Percentiles rank a stretch among this genome's conserved stretches.
phyloP scores from a whole-genome alignment of 2,113 vertebrate species.

The Paracanthobrama guichenoti region DNA sequence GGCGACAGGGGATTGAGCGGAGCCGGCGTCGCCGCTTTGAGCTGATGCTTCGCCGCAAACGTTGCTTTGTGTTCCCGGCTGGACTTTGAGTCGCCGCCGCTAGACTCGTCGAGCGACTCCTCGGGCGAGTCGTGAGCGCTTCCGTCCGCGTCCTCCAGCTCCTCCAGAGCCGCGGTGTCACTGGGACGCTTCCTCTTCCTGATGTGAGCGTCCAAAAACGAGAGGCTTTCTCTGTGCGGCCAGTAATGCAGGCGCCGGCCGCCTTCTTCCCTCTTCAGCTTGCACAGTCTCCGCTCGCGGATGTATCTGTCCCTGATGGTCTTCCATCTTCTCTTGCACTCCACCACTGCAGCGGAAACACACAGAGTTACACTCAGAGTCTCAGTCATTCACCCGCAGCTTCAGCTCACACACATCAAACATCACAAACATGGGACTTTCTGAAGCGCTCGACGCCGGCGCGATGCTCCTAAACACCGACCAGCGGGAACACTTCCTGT shows the following conservation, averaged over 20 bases:
- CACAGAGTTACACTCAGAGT: too few species aligned
- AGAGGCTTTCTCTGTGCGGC: slow-evolving; percentile 70
- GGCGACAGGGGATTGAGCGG: slow-evolving; percentile 56
- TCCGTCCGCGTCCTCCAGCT: slow-evolving; percentile 51
- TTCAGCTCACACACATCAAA: too few species aligned
- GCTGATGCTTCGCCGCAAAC: background rate
- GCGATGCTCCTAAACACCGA: too few species aligned
- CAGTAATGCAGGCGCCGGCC: slow-evolving; percentile 64
- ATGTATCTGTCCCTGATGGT: slow-evolving; percentile 75
- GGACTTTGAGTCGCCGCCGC: background rate
- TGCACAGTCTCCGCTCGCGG: slow-evolving; percentile 70
- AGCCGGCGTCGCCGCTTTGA: background rate
- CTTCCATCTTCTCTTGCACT: slow-evolving; percentile 75
- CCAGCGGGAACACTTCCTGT: too few species aligned
- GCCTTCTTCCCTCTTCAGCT: slow-evolving; percentile 68
- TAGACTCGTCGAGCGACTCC: slow-evolving; percentile 11
- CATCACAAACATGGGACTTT: too few species aligned
- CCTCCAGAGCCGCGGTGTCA: slow-evolving; percentile 53
- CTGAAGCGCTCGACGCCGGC: too few species aligned
- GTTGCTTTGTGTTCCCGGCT: background rate
- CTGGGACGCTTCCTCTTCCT: slow-evolving; percentile 60
- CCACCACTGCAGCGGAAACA: slow-evolving; percentile 62
- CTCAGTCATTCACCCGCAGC: too few species aligned
- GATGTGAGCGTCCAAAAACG: slow-evolving; percentile 70
- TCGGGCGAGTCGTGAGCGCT: background rate